These are phyloP conservation scores for Tursiops truncatus DNA, from an alignment of 2,113 vertebrate species.

Conservation along the genomic window DNA sequence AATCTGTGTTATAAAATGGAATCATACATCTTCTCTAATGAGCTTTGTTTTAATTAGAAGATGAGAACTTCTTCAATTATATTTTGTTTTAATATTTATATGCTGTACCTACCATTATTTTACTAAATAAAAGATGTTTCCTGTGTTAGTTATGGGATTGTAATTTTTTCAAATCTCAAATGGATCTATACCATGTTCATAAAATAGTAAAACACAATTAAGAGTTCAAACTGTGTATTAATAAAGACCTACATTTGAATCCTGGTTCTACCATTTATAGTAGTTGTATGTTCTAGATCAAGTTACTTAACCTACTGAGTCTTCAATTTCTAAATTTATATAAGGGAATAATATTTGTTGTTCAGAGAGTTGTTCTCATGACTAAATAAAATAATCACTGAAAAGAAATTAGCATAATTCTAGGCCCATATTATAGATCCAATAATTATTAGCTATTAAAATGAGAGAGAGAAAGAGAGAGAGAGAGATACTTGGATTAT, in stretches of 20 bases:
- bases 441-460: neutral
- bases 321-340: neutral
- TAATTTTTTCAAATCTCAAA: neutral
- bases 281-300: neutral
- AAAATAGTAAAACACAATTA: neutral
- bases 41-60: slow-evolving; percentile 13
- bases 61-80: neutral
- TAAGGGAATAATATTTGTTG: neutral
- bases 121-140: slow-evolving; percentile 29
- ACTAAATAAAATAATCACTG: neutral
- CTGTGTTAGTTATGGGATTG: neutral
- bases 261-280: neutral
- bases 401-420: neutral
- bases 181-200: neutral
- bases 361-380: neutral
- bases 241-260: neutral
- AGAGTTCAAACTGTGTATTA: neutral
- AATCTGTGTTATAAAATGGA: neutral
- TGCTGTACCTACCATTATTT: neutral
- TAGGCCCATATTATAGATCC: neutral
- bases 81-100: slow-evolving; percentile 3
- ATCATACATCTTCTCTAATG: neutral
- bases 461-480: neutral
- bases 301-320: neutral
- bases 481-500: neutral